phyloP scores from a whole-genome alignment of 2,888 invertebrate genomes.

The Stenodema calcarata region DNA sequence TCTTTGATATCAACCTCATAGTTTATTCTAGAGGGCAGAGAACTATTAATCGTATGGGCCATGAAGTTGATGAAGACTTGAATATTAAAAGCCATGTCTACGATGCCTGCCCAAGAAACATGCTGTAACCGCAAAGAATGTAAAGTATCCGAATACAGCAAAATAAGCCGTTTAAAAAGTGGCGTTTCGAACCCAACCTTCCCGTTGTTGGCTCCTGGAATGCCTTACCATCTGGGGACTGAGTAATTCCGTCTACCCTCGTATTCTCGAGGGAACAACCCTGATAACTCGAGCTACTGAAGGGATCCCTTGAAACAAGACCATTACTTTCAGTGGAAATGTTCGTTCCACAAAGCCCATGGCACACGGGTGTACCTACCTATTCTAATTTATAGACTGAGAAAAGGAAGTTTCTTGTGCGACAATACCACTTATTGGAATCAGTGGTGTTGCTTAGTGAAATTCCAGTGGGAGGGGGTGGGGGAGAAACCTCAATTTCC shows the following conservation, averaged over 20 bases:
- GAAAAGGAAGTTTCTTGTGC: background rate
- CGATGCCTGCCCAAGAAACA: too few species aligned
- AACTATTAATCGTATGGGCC: too few species aligned
- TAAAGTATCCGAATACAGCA: too few species aligned
- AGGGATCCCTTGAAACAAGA: background rate
- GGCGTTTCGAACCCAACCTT: background rate
- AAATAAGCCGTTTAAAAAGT: too few species aligned
- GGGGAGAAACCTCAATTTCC: too few species aligned
- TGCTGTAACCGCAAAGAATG: too few species aligned
- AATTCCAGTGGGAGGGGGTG: too few species aligned
- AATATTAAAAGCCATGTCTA: too few species aligned
- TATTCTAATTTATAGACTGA: background rate
- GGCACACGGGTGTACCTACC: background rate
- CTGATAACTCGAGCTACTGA: background rate
- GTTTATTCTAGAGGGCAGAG: too few species aligned
- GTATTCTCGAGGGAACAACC: background rate
- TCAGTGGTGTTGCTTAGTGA: too few species aligned
- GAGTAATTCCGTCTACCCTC: background rate
- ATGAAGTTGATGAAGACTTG: too few species aligned
- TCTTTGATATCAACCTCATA: too few species aligned
- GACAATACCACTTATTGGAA: background rate
- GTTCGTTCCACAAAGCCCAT: background rate
- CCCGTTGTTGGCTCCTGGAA: background rate
- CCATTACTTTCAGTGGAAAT: background rate
- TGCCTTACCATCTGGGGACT: background rate